Conservation (phyloP, 2,113 vertebrate genomes). For the Eupsittula cactorum region DNA sequence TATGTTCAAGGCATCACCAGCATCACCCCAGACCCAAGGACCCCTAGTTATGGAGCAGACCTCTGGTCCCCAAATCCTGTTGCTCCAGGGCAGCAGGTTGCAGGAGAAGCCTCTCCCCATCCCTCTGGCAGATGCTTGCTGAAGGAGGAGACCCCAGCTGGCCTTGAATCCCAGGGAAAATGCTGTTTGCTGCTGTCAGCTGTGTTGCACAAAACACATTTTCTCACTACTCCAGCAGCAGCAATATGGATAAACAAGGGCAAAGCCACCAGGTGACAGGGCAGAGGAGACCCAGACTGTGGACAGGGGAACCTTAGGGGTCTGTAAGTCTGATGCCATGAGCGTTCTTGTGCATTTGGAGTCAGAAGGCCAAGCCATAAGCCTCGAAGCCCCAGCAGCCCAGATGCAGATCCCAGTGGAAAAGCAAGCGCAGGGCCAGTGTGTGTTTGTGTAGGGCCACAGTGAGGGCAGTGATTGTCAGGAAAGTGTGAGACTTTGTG, state of each 20-base stretch:
- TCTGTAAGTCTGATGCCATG: rapidly evolving
- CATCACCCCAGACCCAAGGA: not conserved
- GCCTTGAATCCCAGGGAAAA: not conserved
- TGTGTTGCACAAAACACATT: not conserved
- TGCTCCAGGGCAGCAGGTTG: not conserved
- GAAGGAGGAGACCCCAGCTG: slow-evolving; percentile 25
- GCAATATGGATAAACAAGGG: not conserved
- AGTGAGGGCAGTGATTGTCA: not conserved
- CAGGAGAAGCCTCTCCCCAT: not conserved
- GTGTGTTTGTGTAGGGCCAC: not conserved
- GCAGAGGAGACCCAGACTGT: not conserved
- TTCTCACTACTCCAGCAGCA: not conserved
- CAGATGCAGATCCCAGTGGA: not conserved
- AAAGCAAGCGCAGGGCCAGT: not conserved
- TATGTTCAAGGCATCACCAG: not conserved
- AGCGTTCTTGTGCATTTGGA: not conserved
- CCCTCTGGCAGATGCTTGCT: slow-evolving; percentile 7
- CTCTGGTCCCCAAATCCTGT: not conserved
- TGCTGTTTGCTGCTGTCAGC: slow-evolving; percentile 6
- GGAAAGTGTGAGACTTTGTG: not conserved
- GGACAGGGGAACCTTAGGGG: not conserved
- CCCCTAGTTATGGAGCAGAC: not conserved
- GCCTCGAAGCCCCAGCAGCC: not conserved
- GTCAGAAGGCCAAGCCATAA: not conserved
- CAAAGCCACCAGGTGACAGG: not conserved